Evolutionary conservation across 1,140 invertebrate genomes (phyloP).

Genomic region (Aporrectodea caliginosa): DNA sequence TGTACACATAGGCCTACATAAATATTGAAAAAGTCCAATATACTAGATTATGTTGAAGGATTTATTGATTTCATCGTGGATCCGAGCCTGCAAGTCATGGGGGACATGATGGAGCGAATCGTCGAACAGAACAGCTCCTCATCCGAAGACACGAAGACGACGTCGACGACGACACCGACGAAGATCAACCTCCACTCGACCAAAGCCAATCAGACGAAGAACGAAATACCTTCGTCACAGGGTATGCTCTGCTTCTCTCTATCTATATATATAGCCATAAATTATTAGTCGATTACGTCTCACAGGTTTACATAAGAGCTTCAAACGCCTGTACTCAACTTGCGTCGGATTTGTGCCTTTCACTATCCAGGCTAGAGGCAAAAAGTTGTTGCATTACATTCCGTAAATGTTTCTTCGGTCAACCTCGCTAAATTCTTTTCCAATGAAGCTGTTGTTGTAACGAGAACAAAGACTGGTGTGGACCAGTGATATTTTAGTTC

Average conservation of each 20-base stretch:
- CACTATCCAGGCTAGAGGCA: too few species aligned
- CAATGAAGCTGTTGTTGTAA: too few species aligned
- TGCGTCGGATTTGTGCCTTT: too few species aligned
- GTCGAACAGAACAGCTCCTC: conserved; percentile 47
- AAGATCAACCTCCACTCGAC: background rate
- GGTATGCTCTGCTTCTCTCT: background rate
- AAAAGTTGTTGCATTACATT: too few species aligned
- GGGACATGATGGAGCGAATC: conserved; percentile 77
- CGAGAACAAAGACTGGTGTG: too few species aligned
- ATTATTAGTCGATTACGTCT: background rate
- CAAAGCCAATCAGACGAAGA: background rate
- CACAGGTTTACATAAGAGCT: background rate
- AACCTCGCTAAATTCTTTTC: too few species aligned
- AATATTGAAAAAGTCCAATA: too few species aligned
- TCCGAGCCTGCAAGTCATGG: conserved; percentile 87
- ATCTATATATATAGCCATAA: background rate
- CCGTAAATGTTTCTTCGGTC: too few species aligned
- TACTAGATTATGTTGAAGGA: conserved; percentile 40
- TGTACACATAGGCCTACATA: too few species aligned
- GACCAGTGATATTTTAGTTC: too few species aligned
- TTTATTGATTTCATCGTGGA: conserved; percentile 99
- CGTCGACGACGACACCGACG: too few species aligned
- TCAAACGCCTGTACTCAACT: too few species aligned
- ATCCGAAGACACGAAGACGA: conserved; percentile 33
- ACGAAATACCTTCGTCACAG: background rate